phyloP scores from a whole-genome alignment of 2,888 invertebrate species.

The Chalcosyrphus nemorum region DNA sequence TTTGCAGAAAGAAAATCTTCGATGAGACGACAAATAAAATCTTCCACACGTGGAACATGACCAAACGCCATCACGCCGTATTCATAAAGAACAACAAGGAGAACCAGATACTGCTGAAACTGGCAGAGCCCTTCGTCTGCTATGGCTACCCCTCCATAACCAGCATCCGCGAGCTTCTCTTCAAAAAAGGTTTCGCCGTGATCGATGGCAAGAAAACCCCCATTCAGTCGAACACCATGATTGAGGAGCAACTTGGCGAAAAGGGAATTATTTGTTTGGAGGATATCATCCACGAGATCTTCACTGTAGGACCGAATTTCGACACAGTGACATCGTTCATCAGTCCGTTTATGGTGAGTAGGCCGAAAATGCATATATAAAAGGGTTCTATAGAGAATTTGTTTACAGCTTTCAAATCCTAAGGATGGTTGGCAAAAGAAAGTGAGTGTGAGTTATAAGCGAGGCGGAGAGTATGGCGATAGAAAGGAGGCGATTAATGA shows the following conservation, averaged over 20 bases:
- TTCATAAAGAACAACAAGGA: conserved; percentile 80
- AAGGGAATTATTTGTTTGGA: conserved; percentile 81
- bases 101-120: conserved; percentile 79
- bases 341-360: conserved; percentile 81
- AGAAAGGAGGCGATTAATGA: conserved; percentile 80
- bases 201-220: conserved; percentile 79
- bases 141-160: conserved; percentile 79
- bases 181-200: conserved; percentile 81
- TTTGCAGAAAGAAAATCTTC: conserved; percentile 79
- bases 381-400: not conserved
- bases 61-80: conserved; percentile 78
- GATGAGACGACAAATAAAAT: conserved; percentile 79
- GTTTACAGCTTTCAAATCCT: conserved; percentile 79
- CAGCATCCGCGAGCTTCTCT: conserved; percentile 80
- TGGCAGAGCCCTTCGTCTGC: conserved; percentile 81
- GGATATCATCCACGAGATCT: conserved; percentile 82
- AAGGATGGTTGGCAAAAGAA: conserved; percentile 81
- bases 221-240: conserved; percentile 81
- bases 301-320: conserved; percentile 81
- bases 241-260: conserved; percentile 80
- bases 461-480: conserved; percentile 82
- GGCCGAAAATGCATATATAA: not conserved
- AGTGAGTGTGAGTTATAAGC: conserved; percentile 79
- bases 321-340: conserved; percentile 78
- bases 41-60: conserved; percentile 77